Evolutionary conservation across 2,113 vertebrate species (phyloP), one percentile per base, ranked within the genome.

Genomic region (Lagopus leucura): DNA sequence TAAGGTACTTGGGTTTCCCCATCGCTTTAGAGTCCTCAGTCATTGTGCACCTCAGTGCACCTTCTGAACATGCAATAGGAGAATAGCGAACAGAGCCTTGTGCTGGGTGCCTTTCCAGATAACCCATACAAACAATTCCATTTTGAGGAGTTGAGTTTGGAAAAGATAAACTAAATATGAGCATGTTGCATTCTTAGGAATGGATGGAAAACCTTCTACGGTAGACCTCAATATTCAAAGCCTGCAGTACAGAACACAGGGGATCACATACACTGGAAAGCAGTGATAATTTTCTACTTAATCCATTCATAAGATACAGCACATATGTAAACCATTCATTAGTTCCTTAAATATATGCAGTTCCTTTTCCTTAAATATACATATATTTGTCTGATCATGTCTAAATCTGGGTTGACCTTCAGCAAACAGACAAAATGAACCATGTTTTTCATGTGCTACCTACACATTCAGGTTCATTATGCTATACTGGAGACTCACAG

Each of bases 301-400:
- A 8, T 14, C 16, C 15, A 45, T 64, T 66, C 42, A 3, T 25
- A 52, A 47, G 5, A 24, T 9, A 34, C 0, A 30, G 7, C 8
- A 3, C 11, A 2, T 5, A 50, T 6, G 5, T 14, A 36, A 12
- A 11, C 8, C 5, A 2, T 27, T 67, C 2, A 0, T 38, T 54
- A 21, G 24, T 72, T 63, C 38, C 38, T 70, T 22, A 54, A 15
- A 38, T 10, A 9, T 38, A 38, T 38, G 38, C 4, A 38, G 52
- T 50, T 65, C 2, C 43, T 72, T 66, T 78, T 28, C 36, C 30
- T 27, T 45, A 21, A 48, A 88, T 7, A 50, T 50, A 75, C 64
- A 82, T 67, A 6, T 1, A 7, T 73, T 75, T 38, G 4, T 30
- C 43, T 30, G 72, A 3, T 42, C 13, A 11, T 8, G 25, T 27